Percentiles rank a stretch among this genome's conserved stretches.
Conservation (phyloP, 2,797 vertebrate genomes). For the Trichosurus vulpecula region DNA sequence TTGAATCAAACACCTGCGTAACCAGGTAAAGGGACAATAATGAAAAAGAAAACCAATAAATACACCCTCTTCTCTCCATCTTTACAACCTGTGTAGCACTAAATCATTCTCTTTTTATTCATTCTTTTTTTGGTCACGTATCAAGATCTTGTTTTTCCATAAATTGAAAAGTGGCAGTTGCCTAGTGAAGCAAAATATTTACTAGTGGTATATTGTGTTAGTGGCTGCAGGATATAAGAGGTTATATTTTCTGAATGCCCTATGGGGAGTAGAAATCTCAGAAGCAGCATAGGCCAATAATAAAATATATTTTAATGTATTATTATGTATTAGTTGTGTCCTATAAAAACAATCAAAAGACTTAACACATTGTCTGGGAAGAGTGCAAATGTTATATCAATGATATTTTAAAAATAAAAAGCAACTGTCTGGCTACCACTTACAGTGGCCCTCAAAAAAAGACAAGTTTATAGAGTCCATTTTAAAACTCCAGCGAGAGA, state of each 20-base stretch:
- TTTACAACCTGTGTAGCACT: neutral
- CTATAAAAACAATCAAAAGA: neutral
- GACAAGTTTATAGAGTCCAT: conserved; percentile 40
- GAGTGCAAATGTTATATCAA: conserved; percentile 1
- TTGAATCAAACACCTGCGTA: conserved; percentile 23
- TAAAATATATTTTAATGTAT: conserved; percentile 3
- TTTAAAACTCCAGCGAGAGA: conserved; percentile 57
- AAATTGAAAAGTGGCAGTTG: neutral
- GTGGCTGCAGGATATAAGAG: neutral
- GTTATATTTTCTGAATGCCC: conserved; percentile 40
- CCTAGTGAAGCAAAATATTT: conserved; percentile 7
- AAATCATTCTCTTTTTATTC: conserved; percentile 33
- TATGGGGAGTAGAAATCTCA: conserved; percentile 22
- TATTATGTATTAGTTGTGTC: conserved; percentile 7
- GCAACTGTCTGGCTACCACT: neutral
- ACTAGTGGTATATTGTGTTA: neutral
- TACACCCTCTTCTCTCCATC: neutral
- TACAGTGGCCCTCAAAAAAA: conserved; percentile 13
- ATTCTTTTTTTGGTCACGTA: conserved; percentile 26
- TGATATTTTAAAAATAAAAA: conserved; percentile 16
- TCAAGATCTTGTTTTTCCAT: neutral
- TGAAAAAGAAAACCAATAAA: conserved; percentile 33
- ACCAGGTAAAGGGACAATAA: conserved; percentile 7
- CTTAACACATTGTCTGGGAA: neutral
- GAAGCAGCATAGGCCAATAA: neutral